These are phyloP conservation scores for Agonopterix subpropinquella DNA, from an alignment of 2,888 invertebrate species.

Conservation along the genomic window DNA sequence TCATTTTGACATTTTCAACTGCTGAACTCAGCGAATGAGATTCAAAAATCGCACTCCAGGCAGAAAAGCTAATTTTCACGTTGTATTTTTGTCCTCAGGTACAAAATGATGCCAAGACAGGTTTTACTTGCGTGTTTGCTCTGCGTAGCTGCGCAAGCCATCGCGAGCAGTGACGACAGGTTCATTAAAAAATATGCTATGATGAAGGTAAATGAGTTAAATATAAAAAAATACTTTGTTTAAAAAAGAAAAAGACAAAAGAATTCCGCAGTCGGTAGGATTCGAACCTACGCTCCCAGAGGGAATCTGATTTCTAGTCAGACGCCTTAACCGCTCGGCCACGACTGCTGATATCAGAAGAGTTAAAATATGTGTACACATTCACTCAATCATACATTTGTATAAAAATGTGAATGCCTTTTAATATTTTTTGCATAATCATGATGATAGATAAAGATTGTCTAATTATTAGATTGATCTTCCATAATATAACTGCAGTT, in stretches of 20 bases:
- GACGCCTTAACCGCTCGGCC: slow-evolving; percentile 93
- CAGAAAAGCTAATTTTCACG: too few relatives aligned
- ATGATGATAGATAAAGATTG: too few relatives aligned
- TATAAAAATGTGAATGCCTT: too few relatives aligned
- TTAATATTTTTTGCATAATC: too few relatives aligned
- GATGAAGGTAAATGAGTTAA: slow-evolving; percentile 75
- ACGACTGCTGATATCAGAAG: slow-evolving; percentile 74
- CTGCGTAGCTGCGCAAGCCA: slow-evolving; percentile 44
- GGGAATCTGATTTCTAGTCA: slow-evolving; percentile 94
- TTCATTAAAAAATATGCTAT: slow-evolving; percentile 83
- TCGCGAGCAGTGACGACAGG: slow-evolving; percentile 78
- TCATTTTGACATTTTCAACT: too few relatives aligned
- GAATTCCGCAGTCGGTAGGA: slow-evolving; percentile 86
- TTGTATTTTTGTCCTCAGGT: slow-evolving; percentile 10
- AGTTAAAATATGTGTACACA: slow-evolving; percentile 15
- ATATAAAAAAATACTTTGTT: neutral
- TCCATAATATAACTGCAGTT: too few relatives aligned
- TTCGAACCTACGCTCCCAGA: slow-evolving; percentile 94
- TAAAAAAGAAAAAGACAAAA: slow-evolving; percentile 16
- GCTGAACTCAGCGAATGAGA: too few relatives aligned
- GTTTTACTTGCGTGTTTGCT: slow-evolving; percentile 29
- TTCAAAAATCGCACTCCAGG: too few relatives aligned
- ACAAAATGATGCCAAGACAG: slow-evolving; percentile 22
- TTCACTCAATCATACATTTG: neutral
- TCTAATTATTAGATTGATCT: too few relatives aligned